A percentile compares a stretch with the other conserved stretches of the same genome.
phyloP scores from a whole-genome alignment of 2,113 vertebrate species.

The Otis tarda region DNA sequence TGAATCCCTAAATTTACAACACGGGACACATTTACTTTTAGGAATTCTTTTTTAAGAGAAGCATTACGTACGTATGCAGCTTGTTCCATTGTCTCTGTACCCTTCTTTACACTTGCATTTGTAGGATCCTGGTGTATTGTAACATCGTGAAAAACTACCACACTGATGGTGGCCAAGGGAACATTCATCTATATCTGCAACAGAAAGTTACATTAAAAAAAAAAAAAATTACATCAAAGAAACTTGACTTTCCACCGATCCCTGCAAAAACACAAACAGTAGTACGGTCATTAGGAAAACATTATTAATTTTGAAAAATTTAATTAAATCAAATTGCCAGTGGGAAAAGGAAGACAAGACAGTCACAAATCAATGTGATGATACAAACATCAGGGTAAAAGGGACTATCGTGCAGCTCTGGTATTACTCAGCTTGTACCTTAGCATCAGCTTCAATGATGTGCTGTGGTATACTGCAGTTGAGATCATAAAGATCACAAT shows the following conservation, averaged over 20 bases:
- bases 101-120: slow-evolving; percentile 93
- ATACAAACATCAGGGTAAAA: not conserved
- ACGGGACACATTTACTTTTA: not conserved
- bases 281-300: not conserved
- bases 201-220: not conserved
- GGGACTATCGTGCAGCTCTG: not conserved
- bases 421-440: not conserved
- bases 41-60: not conserved
- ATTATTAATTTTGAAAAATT: not conserved
- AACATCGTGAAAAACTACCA: slow-evolving; percentile 84
- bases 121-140: slow-evolving; percentile 92
- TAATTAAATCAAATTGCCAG: not conserved
- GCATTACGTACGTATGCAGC: slow-evolving; percentile 86
- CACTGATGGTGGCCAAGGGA: slow-evolving; percentile 84
- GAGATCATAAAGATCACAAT: not conserved
- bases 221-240: not conserved
- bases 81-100: slow-evolving; percentile 85
- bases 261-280: not conserved
- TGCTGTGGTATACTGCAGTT: not conserved
- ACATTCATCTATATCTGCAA: slow-evolving; percentile 92
- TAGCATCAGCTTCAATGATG: not conserved
- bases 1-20: not conserved
- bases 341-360: not conserved
- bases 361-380: not conserved
- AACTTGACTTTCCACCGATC: not conserved